These are phyloP conservation scores for Elysia crispata DNA, from an alignment of 2,888 invertebrate species.

Conservation along the genomic window DNA sequence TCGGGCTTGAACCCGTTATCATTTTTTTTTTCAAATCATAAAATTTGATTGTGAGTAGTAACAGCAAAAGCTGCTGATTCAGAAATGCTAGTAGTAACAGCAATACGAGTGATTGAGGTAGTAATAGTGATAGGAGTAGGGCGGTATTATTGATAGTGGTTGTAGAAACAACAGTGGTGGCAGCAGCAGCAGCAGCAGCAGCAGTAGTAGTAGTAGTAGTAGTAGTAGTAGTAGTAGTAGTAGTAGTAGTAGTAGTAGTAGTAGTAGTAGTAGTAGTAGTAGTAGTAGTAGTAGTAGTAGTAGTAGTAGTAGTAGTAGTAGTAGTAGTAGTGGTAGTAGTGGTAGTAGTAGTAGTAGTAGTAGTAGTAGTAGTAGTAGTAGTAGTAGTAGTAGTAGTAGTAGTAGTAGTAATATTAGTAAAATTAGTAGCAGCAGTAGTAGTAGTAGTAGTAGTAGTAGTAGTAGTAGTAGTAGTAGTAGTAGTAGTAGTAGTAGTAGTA, in stretches of 20 bases:
- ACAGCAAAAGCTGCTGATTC: too few species aligned
- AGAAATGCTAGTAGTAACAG: too few species aligned
- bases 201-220: slow-evolving; percentile 21
- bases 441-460: slow-evolving; percentile 15
- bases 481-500: slow-evolving; percentile 32
- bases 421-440: too few species aligned
- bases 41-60: too few species aligned
- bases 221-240: slow-evolving; percentile 25
- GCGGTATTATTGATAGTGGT: neutral
- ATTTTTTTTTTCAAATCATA: too few species aligned
- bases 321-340: slow-evolving; percentile 17
- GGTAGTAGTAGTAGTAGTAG: slow-evolving; percentile 26
- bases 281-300: slow-evolving; percentile 27
- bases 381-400: slow-evolving; percentile 9
- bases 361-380: slow-evolving; percentile 5
- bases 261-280: slow-evolving; percentile 25
- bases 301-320: slow-evolving; percentile 23
- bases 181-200: slow-evolving; percentile 9
- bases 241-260: slow-evolving; percentile 20
- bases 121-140: too few species aligned
- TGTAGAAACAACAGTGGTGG: neutral
- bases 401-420: too few species aligned
- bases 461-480: slow-evolving; percentile 31
- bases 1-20: too few species aligned
- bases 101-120: too few species aligned